These are phyloP conservation scores for Medauroidea extradentata DNA, from an alignment of 1,140 invertebrate species.

Conservation along the genomic window DNA sequence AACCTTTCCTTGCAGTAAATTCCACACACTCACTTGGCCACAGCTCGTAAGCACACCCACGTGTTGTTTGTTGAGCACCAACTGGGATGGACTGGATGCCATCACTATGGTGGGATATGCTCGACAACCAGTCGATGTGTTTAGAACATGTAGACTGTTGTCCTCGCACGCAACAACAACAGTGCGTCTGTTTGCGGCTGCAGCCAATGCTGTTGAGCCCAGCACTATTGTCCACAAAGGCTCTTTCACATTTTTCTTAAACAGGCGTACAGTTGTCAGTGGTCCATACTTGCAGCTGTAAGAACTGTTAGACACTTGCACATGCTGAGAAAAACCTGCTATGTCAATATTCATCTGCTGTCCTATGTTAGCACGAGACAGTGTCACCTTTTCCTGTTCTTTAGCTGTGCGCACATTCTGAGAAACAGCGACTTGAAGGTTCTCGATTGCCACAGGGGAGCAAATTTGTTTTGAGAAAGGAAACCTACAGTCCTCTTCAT, in stretches of 20 bases:
- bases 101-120: conserved; percentile 60
- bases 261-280: conserved; percentile 20
- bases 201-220: conserved; percentile 49
- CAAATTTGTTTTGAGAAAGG: neutral
- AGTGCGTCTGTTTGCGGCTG: conserved; percentile 48
- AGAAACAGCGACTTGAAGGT: too few species aligned
- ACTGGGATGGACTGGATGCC: conserved; percentile 50
- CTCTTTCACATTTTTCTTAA: neutral
- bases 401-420: too few species aligned
- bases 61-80: conserved; percentile 37
- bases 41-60: conserved; percentile 32
- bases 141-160: conserved; percentile 59
- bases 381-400: too few species aligned
- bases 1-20: conserved; percentile 28
- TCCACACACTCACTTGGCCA: conserved; percentile 34
- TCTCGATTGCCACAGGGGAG: neutral
- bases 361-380: too few species aligned
- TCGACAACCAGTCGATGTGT: conserved; percentile 49
- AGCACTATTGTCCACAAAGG: neutral
- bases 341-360: too few species aligned
- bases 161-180: conserved; percentile 61
- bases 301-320: conserved; percentile 19
- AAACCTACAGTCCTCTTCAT: neutral
- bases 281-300: conserved; percentile 18
- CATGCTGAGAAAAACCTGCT: too few species aligned